Evolutionary conservation across 2,797 vertebrate genomes (phyloP), one percentile per base, ranked within the genome.

Genomic region (Cottoperca gobio): DNA sequence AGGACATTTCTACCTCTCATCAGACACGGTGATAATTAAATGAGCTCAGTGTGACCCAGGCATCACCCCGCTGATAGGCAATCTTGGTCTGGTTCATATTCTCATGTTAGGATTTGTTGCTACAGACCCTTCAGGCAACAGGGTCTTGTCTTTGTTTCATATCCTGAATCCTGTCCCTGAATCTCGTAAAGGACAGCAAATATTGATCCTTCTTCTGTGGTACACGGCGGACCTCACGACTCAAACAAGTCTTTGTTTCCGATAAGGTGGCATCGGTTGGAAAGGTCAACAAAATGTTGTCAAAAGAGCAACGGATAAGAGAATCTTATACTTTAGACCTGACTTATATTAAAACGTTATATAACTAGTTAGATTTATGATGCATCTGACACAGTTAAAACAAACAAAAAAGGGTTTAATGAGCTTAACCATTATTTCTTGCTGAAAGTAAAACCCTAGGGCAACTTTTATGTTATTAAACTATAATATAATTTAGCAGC

Each of bases 151-250:
- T 72, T 62, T 19, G 42, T 77, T 89, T 93, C 86, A 91, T 93
- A 90, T 93, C 92, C 92, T 91, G 91, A 90, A 70, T 79, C 81
- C 59, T 8, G 31, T 70, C 58, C 59, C 70, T 43, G 73, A 78
- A 61, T 52, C 63, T 73, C 14, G 24, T 91, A 92, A 93, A 92
- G 72, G 59, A 83, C 74, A 78, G 79, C 87, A 89, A 91, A 93
- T 94, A 92, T 93, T 93, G 90, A 93, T 91, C 69, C 66, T 86
- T 46, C 63, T 69, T 40, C 28, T 40, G 52, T 40, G 42, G 59
- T 54, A 68, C 57, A 64, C 33, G 61, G 70, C 2, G 8, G 65
- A 12, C 24, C 62, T 48, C 52, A 46, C 50, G 6, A 84, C 70
- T 82, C 58, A 67, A 73, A 63, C 59, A 13, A 40, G 57, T 78